Evolutionary conservation across 2,797 vertebrate species (phyloP).

Genomic region (Argya squamiceps): DNA sequence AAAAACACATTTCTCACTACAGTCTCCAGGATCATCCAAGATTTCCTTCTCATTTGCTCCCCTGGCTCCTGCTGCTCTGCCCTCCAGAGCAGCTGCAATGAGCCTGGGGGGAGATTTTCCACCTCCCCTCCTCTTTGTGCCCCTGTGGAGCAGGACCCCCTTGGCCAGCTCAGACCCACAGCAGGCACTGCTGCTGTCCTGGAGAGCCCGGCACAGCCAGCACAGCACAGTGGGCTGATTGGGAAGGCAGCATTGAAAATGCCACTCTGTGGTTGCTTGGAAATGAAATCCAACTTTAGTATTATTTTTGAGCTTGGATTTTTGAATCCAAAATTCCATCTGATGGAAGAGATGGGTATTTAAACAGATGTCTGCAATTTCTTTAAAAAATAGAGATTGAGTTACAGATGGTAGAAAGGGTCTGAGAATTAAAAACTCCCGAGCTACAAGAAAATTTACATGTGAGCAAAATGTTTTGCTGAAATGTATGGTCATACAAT

Average conservation of each 20-base stretch:
- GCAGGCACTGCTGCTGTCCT: neutral
- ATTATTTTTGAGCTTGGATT: conserved; percentile 59
- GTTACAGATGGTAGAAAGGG: conserved; percentile 69
- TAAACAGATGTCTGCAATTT: conserved; percentile 72
- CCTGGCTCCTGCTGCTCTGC: neutral
- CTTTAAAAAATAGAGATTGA: conserved; percentile 67
- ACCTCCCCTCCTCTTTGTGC: neutral
- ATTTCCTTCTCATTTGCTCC: neutral
- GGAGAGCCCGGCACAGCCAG: rapidly evolving
- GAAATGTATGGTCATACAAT: conserved; percentile 35
- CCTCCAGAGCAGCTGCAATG: neutral
- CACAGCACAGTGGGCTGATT: neutral
- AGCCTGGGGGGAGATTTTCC: neutral
- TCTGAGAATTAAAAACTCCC: conserved; percentile 58
- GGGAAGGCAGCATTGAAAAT: conserved; percentile 32
- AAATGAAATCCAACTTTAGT: conserved; percentile 41
- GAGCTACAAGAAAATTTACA: conserved; percentile 54
- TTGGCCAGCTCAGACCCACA: rapidly evolving
- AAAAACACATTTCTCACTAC: neutral
- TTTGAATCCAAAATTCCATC: conserved; percentile 61
- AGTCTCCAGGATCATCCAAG: neutral
- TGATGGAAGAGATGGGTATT: conserved; percentile 68
- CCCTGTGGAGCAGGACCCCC: neutral
- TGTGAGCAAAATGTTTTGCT: conserved; percentile 54
- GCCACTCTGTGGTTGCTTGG: conserved; percentile 35